Percentiles rank a stretch among this genome's conserved stretches.
Evolutionary conservation across 2,888 invertebrate genomes (phyloP).

Genomic region (Calameuta idolon): DNA sequence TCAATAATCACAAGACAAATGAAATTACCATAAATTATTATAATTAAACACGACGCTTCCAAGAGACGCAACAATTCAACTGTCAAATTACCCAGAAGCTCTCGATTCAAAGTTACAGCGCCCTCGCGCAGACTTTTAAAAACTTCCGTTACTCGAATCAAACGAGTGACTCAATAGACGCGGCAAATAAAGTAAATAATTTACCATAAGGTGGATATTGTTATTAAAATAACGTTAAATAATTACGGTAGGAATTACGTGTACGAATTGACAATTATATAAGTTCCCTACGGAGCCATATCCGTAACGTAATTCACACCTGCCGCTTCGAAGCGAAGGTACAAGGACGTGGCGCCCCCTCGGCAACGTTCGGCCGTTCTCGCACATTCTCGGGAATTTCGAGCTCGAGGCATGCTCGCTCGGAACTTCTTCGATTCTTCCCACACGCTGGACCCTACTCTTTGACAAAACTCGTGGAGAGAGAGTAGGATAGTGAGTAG

Average conservation of each 20-base stretch:
- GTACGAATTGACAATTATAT: not conserved
- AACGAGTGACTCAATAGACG: not conserved
- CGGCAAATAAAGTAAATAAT: not conserved
- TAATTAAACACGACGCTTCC: not conserved
- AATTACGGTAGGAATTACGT: not conserved
- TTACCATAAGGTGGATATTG: not conserved
- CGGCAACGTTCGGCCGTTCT: not conserved
- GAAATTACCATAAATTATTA: not conserved
- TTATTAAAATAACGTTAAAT: not conserved
- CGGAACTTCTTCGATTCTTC: not conserved
- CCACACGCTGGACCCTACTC: not conserved
- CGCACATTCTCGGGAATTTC: not conserved
- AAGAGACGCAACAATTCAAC: not conserved
- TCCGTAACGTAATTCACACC: not conserved
- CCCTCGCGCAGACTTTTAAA: not conserved
- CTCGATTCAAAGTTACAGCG: not conserved
- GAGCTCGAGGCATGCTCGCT: not conserved
- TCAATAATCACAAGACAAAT: not conserved
- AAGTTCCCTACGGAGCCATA: not conserved
- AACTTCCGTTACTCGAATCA: not conserved
- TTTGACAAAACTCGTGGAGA: not conserved
- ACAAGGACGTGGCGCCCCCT: not conserved
- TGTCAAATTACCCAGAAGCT: not conserved
- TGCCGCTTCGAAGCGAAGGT: not conserved
- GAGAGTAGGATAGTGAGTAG: not conserved